Base-by-base conservation (phyloP, 2,797 vertebrate species). In the Leptatherina wallacei region DNA sequence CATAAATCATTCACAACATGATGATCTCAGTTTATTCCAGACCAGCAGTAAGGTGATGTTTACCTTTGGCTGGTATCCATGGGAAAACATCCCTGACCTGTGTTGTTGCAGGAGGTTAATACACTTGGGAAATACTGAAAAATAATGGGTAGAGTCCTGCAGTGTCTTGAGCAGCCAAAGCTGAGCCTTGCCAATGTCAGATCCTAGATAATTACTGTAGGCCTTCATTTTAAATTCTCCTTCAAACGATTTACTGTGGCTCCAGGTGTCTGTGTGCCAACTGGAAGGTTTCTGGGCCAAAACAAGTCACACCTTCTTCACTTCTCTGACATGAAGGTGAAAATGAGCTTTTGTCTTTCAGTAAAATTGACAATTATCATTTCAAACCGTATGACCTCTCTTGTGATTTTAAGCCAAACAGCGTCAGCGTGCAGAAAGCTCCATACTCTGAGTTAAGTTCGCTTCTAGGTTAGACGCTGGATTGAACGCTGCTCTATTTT, bases 121-220 rank as follows among this genome's bases (percentile, higher is more conserved):
- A 62, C 78, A 81, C 82, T 69, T 77, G 81, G 81, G 86, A 85
- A 68, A 76, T 42, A 16, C 13, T 42, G 47, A 11, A 49, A 62
- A 7, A 64, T 3, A 47, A 65, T 52, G 44, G 38, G 55, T 27
- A 75, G 66, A 75, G 54, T 78, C 52, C 55, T 51, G 73, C n/a
- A 55, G 65, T 14, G 58, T 61, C 22, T 57, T 16, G n/a, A 44
- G 71, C 59, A 38, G 58, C 32, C 66, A 49, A 61, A 65, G 61
- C 35, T 68, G 40, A 58, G 61, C 61, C 56, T 67, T 59, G 63
- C 59, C 54, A 51, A 49, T 64, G 65, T 83, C 78, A 77, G 61
- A 82, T 75, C 81, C 62, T 22, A 57, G 65, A 76, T 87, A 87
- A 91, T 91, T 88, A 88, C 71, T 65, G 55, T 69, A 72, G 64